Conservation (phyloP, 2,888 invertebrate genomes). For the Agonopterix heracliana region DNA sequence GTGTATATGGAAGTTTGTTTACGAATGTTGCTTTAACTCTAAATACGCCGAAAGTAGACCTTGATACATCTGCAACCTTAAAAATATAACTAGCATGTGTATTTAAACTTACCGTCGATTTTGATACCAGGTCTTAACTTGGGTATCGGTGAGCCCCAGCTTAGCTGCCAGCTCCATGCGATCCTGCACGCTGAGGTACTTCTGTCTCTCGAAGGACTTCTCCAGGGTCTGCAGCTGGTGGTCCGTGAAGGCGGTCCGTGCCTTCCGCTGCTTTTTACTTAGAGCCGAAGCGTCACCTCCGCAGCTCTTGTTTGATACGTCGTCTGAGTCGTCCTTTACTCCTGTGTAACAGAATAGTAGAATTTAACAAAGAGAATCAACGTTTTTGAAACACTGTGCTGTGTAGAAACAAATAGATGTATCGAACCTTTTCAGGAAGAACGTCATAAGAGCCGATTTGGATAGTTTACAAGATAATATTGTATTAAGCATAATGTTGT, state of each 20-base stretch:
- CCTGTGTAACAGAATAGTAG: constrained; percentile 73
- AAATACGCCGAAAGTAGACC: too few relatives aligned
- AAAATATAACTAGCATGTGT: too few relatives aligned
- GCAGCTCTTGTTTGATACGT: constrained; percentile 77
- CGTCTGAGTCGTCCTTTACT: constrained; percentile 89
- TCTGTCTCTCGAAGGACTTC: constrained; percentile 97
- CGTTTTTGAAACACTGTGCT: background rate
- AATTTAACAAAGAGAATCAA: background rate
- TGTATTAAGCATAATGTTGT: too few relatives aligned
- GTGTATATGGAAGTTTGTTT: too few relatives aligned
- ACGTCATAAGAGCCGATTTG: too few relatives aligned
- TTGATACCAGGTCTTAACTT: constrained; percentile 99
- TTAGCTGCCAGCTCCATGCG: constrained; percentile 98
- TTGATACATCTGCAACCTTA: too few relatives aligned
- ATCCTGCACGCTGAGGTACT: constrained; percentile 97
- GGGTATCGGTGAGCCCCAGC: constrained; percentile 97
- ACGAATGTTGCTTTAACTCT: too few relatives aligned
- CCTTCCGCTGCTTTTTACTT: constrained; percentile 96
- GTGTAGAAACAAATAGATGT: background rate
- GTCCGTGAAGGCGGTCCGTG: constrained; percentile 98
- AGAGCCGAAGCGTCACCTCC: constrained; percentile 68
- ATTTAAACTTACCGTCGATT: constrained; percentile 88
- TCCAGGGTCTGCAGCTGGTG: constrained; percentile 97
- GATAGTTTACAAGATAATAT: too few relatives aligned
- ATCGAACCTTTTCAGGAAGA: too few relatives aligned